Conservation (phyloP, 1,140 invertebrate species). For the Sesamia nonagrioides region DNA sequence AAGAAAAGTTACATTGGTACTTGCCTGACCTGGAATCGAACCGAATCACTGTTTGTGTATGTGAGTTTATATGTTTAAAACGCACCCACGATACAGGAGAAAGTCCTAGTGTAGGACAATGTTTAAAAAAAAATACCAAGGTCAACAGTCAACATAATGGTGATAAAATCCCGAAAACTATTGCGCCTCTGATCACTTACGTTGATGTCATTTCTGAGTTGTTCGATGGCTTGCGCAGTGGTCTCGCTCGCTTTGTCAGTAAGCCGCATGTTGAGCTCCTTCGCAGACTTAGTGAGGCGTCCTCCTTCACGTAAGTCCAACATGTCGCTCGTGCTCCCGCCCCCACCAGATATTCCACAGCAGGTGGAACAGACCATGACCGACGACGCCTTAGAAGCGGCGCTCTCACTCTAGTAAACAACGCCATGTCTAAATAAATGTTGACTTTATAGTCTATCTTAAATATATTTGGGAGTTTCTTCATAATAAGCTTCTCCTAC, state of each 20-base stretch:
- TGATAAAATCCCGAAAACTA: too few relatives aligned
- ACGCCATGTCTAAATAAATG: constrained; percentile 58
- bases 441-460: too few relatives aligned
- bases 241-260: constrained; percentile 66
- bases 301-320: not conserved
- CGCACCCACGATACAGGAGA: too few relatives aligned
- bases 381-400: constrained; percentile 56
- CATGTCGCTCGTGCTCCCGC: not conserved
- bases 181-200: not conserved
- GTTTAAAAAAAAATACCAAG: too few relatives aligned
- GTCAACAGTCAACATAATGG: too few relatives aligned
- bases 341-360: constrained; percentile 26
- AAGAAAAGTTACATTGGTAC: too few relatives aligned
- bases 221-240: constrained; percentile 70
- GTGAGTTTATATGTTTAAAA: too few relatives aligned
- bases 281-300: not conserved
- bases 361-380: constrained; percentile 58
- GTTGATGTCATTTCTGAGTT: constrained; percentile 58
- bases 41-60: too few relatives aligned
- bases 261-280: constrained; percentile 58
- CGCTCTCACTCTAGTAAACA: constrained; percentile 76
- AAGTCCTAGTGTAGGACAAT: too few relatives aligned
- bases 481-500: too few relatives aligned
- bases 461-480: too few relatives aligned
- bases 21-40: too few relatives aligned